A percentile compares a stretch with the other conserved stretches of the same genome.
phyloP scores from a whole-genome alignment of 1,140 invertebrate genomes.

The Onthophagus taurus region DNA sequence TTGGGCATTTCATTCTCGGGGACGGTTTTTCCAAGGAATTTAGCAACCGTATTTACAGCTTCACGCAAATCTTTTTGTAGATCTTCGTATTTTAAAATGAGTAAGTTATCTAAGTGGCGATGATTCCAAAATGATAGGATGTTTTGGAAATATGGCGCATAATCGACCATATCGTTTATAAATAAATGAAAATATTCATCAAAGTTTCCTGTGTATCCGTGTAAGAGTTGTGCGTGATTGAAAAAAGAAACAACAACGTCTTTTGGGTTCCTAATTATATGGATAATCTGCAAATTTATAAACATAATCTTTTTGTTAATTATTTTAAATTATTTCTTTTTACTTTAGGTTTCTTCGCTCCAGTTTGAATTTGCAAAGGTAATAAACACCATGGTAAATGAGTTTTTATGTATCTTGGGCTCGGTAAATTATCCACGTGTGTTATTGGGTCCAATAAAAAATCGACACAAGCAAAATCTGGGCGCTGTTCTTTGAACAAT shows the following conservation, averaged over 20 bases:
- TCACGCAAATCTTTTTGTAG: constrained; percentile 53
- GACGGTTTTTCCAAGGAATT: constrained; percentile 47
- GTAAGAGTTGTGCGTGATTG: constrained; percentile 54
- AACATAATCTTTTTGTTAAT: neutral
- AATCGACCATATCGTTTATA: constrained; percentile 46
- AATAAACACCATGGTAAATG: constrained; percentile 60
- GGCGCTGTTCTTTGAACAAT: neutral
- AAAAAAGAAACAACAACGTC: constrained; percentile 71
- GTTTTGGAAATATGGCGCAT: constrained; percentile 51
- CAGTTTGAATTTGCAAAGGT: constrained; percentile 46
- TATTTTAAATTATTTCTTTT: constrained; percentile 6
- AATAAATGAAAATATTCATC: constrained; percentile 55
- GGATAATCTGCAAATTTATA: constrained; percentile 56
- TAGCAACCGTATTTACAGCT: constrained; percentile 47
- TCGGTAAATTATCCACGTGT: neutral
- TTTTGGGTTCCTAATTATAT: constrained; percentile 70
- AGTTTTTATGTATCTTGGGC: constrained; percentile 45
- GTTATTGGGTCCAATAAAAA: neutral
- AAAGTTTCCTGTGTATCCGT: constrained; percentile 51
- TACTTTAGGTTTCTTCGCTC: constrained; percentile 41
- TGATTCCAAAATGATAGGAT: constrained; percentile 49
- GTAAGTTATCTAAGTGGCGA: constrained; percentile 44
- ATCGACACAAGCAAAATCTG: neutral
- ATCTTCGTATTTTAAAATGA: constrained; percentile 56
- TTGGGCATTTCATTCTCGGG: constrained; percentile 41